Evolutionary conservation across 2,888 invertebrate genomes (phyloP).

Genomic region (Drosophila mimica): DNA sequence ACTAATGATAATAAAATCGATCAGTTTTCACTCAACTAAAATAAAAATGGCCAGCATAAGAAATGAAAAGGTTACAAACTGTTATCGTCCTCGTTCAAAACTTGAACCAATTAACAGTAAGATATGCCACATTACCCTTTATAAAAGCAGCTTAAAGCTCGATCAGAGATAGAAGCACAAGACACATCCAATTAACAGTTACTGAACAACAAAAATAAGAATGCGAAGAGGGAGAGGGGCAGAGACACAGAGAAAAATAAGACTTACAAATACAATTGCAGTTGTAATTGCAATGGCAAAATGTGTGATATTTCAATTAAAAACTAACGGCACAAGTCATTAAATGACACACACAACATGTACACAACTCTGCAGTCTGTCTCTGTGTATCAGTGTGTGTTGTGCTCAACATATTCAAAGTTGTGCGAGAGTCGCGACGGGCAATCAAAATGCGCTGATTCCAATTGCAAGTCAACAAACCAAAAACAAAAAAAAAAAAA

Average conservation of each 20-base stretch:
- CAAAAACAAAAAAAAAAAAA: not conserved
- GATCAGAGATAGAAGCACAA: constrained; percentile 8
- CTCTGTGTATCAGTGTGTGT: constrained; percentile 20
- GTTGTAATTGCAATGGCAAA: constrained; percentile 48
- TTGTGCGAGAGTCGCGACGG: constrained; percentile 55
- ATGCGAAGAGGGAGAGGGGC: constrained; percentile 7
- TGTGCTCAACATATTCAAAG: constrained; percentile 73
- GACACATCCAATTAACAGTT: constrained; percentile 36
- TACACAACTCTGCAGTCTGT: constrained; percentile 20
- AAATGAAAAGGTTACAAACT: not conserved
- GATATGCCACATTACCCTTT: not conserved
- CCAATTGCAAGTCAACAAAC: constrained; percentile 67
- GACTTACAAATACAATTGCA: constrained; percentile 17
- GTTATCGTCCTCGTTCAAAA: not conserved
- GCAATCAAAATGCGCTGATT: constrained; percentile 66
- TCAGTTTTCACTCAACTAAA: not conserved
- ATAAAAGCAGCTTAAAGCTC: constrained; percentile 7
- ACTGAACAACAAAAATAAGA: not conserved
- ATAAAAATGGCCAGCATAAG: not conserved
- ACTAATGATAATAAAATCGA: not conserved
- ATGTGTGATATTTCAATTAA: constrained; percentile 79
- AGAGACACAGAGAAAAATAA: constrained; percentile 2
- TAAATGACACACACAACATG: constrained; percentile 64
- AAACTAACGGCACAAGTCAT: constrained; percentile 70
- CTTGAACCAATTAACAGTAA: not conserved